Conservation (phyloP, 2,888 invertebrate genomes). For the Ecliptopera silaceata region DNA sequence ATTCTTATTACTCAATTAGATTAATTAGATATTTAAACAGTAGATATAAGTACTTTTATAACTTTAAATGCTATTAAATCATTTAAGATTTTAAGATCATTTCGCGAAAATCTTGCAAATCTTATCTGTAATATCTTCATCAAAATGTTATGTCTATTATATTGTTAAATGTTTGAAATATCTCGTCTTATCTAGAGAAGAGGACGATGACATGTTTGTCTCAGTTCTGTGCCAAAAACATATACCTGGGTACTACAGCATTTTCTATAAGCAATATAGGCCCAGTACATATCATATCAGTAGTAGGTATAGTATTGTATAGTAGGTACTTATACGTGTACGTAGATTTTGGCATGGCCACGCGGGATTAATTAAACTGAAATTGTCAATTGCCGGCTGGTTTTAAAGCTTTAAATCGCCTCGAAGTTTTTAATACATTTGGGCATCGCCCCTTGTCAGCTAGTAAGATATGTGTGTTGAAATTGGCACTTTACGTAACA, state of each 20-base stretch:
- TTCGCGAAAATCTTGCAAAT: conserved; percentile 17
- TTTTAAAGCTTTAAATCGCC: not conserved
- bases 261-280: not conserved
- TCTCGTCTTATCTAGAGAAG: conserved; percentile 4
- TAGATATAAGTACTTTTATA: no score
- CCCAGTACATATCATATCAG: no score
- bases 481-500: not conserved
- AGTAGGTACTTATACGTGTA: no score
- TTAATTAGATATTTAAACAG: no score
- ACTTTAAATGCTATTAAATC: no score
- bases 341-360: no score
- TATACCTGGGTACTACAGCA: not conserved
- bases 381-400: not conserved
- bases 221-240: not conserved
- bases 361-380: no score
- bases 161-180: not conserved
- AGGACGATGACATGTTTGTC: conserved; percentile 7
- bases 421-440: not conserved
- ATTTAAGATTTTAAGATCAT: no score
- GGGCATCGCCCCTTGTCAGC: not conserved
- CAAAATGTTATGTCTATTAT: not conserved
- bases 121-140: not conserved
- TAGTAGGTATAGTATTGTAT: no score
- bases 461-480: not conserved
- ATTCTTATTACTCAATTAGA: no score